Evolutionary conservation across 1,140 invertebrate genomes (phyloP), one percentile per base, ranked within the genome.

Genomic region (Ephestia elutella): DNA sequence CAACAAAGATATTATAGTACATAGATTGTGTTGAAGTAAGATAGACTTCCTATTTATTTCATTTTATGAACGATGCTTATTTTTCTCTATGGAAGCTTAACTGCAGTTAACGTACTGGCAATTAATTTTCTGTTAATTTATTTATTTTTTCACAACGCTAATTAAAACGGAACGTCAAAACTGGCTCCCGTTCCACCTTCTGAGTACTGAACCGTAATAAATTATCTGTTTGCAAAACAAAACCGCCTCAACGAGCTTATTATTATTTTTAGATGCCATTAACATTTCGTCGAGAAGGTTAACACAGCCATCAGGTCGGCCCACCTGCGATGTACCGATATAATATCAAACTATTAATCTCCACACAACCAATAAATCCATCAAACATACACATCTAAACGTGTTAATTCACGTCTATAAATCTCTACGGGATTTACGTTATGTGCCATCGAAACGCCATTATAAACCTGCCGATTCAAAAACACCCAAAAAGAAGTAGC

Each of bases 391-490:
- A 57, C 65, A 67, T 62, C 64, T 55, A 49, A 72, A 82, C 70
- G 73, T 80, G 75, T 78, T 83, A 78, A 86, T 82, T 65, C 70
- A 71, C 68, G 57, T 56, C 69, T 70, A 82, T 80, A 82, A 82
- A 86, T 84, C 73, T 70, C 50, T 4, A 44, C 60, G 63, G 71
- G 68, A 80, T 82, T 82, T 81, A 81, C 81, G 77, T 78, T 79
- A 81, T 80, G 62, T 78, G 68, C 65, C 59, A 55, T 57, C 56
- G 58, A 50, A 57, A 60, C 69, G 69, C 73, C 74, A 74, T 68
- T 73, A 76, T 67, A 68, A 78, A 44, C 57, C 75, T 59, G 56
- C 71, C 66, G 64, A 79, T 66, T 73, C 49, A 56, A 71, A 70
- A 69, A 75, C 70, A 55, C 56, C 62, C 56, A 51, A 59, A 56